Base-by-base conservation (phyloP, 2,113 vertebrate species). In the Lepus americanus region DNA sequence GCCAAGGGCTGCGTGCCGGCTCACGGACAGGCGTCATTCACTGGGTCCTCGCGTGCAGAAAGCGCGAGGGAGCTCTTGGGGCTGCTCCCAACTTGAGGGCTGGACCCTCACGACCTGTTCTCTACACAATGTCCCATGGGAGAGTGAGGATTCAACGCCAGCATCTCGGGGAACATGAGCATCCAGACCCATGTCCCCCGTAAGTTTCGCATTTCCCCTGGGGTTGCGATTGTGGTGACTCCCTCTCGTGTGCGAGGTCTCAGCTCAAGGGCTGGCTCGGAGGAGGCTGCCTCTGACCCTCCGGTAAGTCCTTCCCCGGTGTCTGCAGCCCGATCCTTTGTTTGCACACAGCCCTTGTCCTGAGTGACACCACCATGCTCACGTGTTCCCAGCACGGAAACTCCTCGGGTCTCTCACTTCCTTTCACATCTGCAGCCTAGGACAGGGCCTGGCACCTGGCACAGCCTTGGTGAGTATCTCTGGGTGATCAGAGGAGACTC, bases 371-470 rank as follows among this genome's bases (percentile, higher is more conserved):
- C 19, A 6, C 19, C 0, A 2, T 25, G n/a, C n/a, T 85, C 36
- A 3, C 31, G n/a, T 67, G 44, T 44, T 44, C 44, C 6, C 44
- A 44, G 44, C 44, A 8, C 1, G 44, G 44, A 44, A 44, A 44
- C 44, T 44, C 44, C 44, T 44, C 44, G 44, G 44, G 36, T n/a
- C 6, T 67, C 67, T 77, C 7, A 1, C 44, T 55, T 31, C 14
- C 25, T 29, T 86, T 25, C 20, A 0, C 23, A 6, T n/a, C 25
- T 76, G n/a, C 44, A 72, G 29, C 49, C 12, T 9, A 2, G 17
- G 22, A 36, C 0, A 0, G 33, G 59, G 63, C 29, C 14, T 51
- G 74, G 36, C 22, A 1, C 14, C 0, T 0, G 11, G 55, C 27
- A 5, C 20, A 74, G 20, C 74, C 74, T 90, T 20, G 0, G 3